phyloP scores from a whole-genome alignment of 2,113 vertebrate species.

The Centropus unirufus region DNA sequence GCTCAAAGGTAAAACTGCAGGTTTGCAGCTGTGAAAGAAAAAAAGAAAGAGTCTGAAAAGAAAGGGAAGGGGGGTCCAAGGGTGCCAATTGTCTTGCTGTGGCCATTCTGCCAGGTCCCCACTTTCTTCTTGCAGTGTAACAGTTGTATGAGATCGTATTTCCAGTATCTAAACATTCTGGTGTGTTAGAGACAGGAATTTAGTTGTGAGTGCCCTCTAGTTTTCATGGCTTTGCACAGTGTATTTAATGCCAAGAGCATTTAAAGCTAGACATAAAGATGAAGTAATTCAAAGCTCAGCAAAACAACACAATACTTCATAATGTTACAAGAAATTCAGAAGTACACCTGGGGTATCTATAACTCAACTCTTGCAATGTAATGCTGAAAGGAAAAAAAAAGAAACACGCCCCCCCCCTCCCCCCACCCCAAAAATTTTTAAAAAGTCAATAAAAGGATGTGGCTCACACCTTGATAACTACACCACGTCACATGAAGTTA shows the following conservation, averaged over 20 bases:
- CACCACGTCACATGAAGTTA: not conserved
- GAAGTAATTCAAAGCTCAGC: not conserved
- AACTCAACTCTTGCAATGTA: not conserved
- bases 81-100: not conserved
- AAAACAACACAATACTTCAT: not conserved
- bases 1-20: slow-evolving; percentile 18
- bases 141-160: not conserved
- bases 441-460: not conserved
- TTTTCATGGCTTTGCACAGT: not conserved
- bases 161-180: not conserved
- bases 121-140: not conserved
- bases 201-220: not conserved
- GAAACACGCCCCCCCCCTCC: too few relatives aligned
- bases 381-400: not conserved
- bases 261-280: not conserved
- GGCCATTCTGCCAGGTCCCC: not conserved
- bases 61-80: not conserved
- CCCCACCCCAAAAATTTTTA: too few relatives aligned
- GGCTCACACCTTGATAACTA: not conserved
- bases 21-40: not conserved
- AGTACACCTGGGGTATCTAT: not conserved
- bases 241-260: not conserved
- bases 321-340: not conserved
- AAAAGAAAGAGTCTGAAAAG: not conserved
- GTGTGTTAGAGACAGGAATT: not conserved